Percentiles rank a stretch among this genome's conserved stretches.
phyloP scores from a whole-genome alignment of 2,113 vertebrate species.

The Ophthalmolycus amberensis region DNA sequence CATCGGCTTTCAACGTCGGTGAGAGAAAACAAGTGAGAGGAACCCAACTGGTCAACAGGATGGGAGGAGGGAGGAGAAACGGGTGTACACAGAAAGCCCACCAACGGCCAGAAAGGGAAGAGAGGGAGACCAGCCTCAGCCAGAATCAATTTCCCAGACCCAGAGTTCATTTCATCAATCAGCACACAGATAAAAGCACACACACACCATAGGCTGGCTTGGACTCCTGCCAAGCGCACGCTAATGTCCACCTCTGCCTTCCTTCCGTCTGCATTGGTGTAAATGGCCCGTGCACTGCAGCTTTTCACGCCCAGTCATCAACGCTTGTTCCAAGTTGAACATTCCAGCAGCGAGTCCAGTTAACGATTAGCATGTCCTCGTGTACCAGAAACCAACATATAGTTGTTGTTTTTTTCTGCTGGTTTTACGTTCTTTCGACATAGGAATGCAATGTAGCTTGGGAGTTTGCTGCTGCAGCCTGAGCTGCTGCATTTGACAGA shows the following conservation, averaged over 20 bases:
- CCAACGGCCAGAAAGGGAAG: constrained; percentile 24
- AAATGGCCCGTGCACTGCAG: constrained; percentile 63
- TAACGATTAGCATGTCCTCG: constrained; percentile 52
- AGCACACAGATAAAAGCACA: constrained; percentile 73
- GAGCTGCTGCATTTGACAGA: constrained; percentile 63
- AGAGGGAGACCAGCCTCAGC: constrained; percentile 65
- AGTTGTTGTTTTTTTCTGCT: background rate
- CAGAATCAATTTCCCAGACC: constrained; percentile 80
- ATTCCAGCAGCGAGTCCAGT: constrained; percentile 51
- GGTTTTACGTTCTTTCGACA: constrained; percentile 11
- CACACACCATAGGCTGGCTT: constrained; percentile 54
- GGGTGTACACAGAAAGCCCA: constrained; percentile 20
- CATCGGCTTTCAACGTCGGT: constrained; percentile 29
- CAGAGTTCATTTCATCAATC: constrained; percentile 83
- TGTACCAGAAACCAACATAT: constrained; percentile 4
- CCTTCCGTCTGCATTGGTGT: constrained; percentile 57
- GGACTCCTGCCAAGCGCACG: constrained; percentile 61
- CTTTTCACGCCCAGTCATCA: constrained; percentile 53
- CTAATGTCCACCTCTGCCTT: constrained; percentile 69
- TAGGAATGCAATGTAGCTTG: constrained; percentile 9
- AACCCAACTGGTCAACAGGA: constrained; percentile 39
- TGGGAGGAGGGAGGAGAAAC: constrained; percentile 4
- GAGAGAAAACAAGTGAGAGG: constrained; percentile 38
- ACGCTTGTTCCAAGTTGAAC: constrained; percentile 46
- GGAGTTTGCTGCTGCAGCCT: constrained; percentile 42